Evolutionary conservation across 53 echinoderm and acorn worm genomes (phyloP).

Genomic region (Arbacia lixula): DNA sequence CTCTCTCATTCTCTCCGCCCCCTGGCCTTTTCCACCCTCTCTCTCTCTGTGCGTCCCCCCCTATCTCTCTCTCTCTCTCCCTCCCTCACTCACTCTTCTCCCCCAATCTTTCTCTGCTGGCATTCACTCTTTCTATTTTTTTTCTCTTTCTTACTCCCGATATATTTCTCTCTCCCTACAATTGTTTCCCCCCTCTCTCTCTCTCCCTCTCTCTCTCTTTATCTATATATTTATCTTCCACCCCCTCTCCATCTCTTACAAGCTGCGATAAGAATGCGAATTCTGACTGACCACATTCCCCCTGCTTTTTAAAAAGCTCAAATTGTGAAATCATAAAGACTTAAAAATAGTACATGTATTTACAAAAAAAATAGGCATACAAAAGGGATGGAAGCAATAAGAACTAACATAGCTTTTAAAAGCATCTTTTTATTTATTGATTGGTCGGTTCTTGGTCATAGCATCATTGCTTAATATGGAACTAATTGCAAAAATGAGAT

Average conservation of each 20-base stretch:
- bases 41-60: neutral
- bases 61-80: neutral
- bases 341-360: too few species aligned
- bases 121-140: neutral
- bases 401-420: too few species aligned
- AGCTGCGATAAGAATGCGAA: too few species aligned
- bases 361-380: too few species aligned
- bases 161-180: neutral
- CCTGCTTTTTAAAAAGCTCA: too few species aligned
- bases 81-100: neutral
- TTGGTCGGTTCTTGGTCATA: too few species aligned
- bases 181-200: neutral
- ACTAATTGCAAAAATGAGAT: too few species aligned
- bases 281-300: too few species aligned
- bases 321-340: too few species aligned
- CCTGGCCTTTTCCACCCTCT: neutral
- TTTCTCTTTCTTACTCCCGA: neutral
- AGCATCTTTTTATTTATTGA: too few species aligned
- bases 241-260: neutral
- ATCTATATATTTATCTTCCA: neutral
- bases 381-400: too few species aligned
- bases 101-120: neutral
- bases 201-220: neutral
- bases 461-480: too few species aligned
- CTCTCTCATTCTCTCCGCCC: neutral